Evolutionary conservation across 2,888 invertebrate species (phyloP), one percentile per base, ranked within the genome.

Genomic region (Hyppa rectilinea): DNA sequence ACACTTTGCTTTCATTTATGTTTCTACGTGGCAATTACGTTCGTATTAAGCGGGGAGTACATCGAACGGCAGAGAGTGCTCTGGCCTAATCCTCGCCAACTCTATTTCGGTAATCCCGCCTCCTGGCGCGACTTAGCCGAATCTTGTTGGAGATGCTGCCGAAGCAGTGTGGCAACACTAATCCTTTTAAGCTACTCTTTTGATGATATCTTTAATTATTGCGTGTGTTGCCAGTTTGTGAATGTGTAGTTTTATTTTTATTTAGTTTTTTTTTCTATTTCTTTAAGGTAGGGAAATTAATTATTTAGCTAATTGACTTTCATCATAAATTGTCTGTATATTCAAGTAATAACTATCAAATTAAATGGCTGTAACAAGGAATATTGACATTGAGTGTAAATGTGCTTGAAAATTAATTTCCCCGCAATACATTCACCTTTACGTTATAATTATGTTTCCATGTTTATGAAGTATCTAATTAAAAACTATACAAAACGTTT

Each of bases 41-140:
- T 52, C 50, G 64, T 34, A 74, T 71, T 78, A 78, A 81, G 50
- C 55, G 61, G 47, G 50, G 59, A 52, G 50, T 80, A 71, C 81
- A 67, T 67, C 67, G 71, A 78, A 72, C 38, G 63, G 47, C 66
- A 52, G 61, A 70, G 75, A 81, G 85, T 86, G 87, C 84, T 86
- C 78, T 72, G 82, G 71, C 82, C 85, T 92, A 91, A 92, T 90
- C 91, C 90, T 85, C 76, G 83, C 87, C 85, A 89, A 91, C 89
- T 91, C 90, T 91, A 89, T 89, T 88, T 86, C 82, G 66, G 86
- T 92, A 92, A 93, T 92, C 92, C 90, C 83, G 87, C 87, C 87
- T 88, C 86, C 87, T 83, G 84, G 86, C 78, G 85, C 83, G 87
- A 91, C 89, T 92, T 90, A 88, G 87, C 85, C 81, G 85, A 82